phyloP scores from a whole-genome alignment of 2,888 invertebrate genomes.

The Matsumyia berberina region DNA sequence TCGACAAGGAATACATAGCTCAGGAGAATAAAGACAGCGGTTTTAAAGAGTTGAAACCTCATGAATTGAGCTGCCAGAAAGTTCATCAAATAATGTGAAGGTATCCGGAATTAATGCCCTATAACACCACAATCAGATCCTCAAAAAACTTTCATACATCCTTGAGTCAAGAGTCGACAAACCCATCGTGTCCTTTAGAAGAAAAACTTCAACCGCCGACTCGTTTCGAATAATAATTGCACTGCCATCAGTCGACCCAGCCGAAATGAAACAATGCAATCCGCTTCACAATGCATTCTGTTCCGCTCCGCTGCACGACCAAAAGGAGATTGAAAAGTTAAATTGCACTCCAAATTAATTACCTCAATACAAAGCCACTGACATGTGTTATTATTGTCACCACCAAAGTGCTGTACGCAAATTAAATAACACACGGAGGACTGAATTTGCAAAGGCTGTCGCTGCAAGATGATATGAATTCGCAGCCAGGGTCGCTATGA shows the following conservation, averaged over 20 bases:
- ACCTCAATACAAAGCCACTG: constrained; percentile 43
- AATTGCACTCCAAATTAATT: constrained; percentile 57
- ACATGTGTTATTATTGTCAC: constrained; percentile 42
- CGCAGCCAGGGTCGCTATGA: background rate
- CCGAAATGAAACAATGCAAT: constrained; percentile 10
- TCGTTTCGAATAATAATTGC: background rate
- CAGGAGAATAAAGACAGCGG: too few species aligned
- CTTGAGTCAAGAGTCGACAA: too few species aligned
- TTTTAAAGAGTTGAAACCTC: too few species aligned
- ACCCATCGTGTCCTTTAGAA: too few species aligned
- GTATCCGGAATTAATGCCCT: too few species aligned
- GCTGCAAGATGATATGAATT: constrained; percentile 26
- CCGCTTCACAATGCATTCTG: background rate
- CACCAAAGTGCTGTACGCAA: constrained; percentile 40
- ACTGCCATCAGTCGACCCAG: constrained; percentile 9
- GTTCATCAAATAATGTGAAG: too few species aligned
- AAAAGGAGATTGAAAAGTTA: constrained; percentile 13
- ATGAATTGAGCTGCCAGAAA: too few species aligned
- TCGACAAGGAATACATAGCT: too few species aligned
- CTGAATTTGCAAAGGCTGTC: constrained; percentile 37
- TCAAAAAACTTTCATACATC: too few species aligned
- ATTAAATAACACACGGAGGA: constrained; percentile 64
- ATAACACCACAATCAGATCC: too few species aligned
- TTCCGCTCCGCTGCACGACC: background rate
- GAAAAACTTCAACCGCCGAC: constrained; percentile 13